Conservation (phyloP, 2,797 vertebrate species). For the Sebastes oblongus region DNA sequence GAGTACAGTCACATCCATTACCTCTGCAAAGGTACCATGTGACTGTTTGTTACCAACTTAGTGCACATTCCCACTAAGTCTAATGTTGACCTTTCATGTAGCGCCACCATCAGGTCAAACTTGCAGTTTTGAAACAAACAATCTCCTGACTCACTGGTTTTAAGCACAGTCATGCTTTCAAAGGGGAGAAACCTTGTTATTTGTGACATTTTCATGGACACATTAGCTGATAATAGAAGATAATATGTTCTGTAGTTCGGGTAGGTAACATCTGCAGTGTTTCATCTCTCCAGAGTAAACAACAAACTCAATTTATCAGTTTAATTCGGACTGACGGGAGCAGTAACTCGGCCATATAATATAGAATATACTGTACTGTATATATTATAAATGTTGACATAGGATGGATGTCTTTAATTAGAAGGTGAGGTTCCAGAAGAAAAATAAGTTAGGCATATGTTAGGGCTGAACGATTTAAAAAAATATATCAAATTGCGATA, state of each 20-base stretch:
- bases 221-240: background rate
- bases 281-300: background rate
- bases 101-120: background rate
- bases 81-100: background rate
- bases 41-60: background rate
- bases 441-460: background rate
- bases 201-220: background rate
- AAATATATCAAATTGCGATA: no score
- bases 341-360: background rate
- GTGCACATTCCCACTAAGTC: background rate
- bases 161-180: background rate
- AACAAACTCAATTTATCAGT: background rate
- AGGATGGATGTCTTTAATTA: background rate
- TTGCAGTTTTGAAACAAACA: background rate
- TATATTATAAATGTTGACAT: background rate
- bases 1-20: conserved; percentile 11
- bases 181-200: background rate
- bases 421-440: background rate
- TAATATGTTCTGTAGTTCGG: background rate
- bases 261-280: background rate
- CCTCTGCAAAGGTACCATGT: conserved; percentile 1
- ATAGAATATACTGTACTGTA: background rate
- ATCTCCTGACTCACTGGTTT: background rate
- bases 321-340: background rate
- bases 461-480: no score